These are phyloP conservation scores for Yasuhikotakia modesta DNA, from an alignment of 2,797 vertebrate genomes.

Conservation along the genomic window DNA sequence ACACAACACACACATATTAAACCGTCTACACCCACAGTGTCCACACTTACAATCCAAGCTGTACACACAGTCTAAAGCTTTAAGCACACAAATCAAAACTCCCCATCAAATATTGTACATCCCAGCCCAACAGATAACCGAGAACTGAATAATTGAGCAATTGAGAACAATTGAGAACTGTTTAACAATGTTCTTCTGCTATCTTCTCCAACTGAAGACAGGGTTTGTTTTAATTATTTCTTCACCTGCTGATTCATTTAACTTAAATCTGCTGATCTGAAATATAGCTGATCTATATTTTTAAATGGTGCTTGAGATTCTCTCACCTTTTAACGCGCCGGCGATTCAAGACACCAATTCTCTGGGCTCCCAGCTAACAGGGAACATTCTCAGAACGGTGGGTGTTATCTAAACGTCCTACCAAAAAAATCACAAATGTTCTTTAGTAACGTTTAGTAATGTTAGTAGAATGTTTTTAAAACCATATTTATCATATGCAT, in stretches of 20 bases:
- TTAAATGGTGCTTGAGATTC: slow-evolving; percentile 9
- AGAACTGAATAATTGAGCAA: too few relatives aligned
- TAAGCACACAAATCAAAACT: slow-evolving; percentile 14
- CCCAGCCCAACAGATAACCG: slow-evolving; percentile 16
- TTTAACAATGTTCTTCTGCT: slow-evolving; percentile 8
- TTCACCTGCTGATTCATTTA: slow-evolving; percentile 25
- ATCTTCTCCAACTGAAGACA: background rate
- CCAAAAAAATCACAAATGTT: too few relatives aligned
- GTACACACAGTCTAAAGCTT: slow-evolving; percentile 24
- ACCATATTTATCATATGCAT: too few relatives aligned
- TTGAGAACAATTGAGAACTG: too few relatives aligned
- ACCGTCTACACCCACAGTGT: background rate
- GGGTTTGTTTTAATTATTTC: background rate
- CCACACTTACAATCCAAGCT: slow-evolving; percentile 3
- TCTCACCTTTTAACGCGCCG: background rate
- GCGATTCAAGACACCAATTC: too few relatives aligned
- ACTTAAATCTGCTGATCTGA: slow-evolving; percentile 33
- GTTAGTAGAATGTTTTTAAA: too few relatives aligned
- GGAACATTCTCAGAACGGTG: too few relatives aligned
- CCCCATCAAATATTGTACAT: slow-evolving; percentile 29
- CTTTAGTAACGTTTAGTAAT: too few relatives aligned
- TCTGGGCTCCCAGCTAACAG: too few relatives aligned
- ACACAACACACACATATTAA: background rate
- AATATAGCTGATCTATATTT: too few relatives aligned
- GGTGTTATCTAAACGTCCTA: too few relatives aligned